Conservation (phyloP, 35 echinoderm and acorn worm genomes). For the Heliocidaris erythrogramma region DNA sequence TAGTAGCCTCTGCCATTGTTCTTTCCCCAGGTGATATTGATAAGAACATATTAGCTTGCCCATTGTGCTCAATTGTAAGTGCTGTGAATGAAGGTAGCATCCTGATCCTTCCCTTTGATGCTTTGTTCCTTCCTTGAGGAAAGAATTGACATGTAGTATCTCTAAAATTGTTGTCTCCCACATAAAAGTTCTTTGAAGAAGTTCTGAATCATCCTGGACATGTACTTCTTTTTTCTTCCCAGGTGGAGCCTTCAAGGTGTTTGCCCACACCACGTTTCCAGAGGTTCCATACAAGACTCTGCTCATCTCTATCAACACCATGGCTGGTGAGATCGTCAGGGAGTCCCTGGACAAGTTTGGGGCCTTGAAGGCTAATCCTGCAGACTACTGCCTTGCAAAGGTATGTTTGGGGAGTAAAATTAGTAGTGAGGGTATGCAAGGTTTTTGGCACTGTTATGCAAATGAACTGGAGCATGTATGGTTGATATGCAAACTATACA, state of each 20-base stretch:
- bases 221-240: not conserved
- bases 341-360: slow-evolving; percentile 91
- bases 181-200: too few species aligned
- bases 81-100: too few species aligned
- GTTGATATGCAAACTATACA: too few species aligned
- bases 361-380: slow-evolving; percentile 69
- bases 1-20: too few species aligned
- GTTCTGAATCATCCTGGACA: not conserved
- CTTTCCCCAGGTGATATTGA: too few species aligned
- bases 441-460: not conserved
- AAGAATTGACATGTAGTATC: too few species aligned
- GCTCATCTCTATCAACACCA: slow-evolving; percentile 67
- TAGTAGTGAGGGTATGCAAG: not conserved
- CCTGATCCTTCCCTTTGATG: too few species aligned
- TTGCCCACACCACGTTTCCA: slow-evolving; percentile 84
- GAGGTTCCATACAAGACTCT: slow-evolving; percentile 93
- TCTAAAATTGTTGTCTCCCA: too few species aligned
- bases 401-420: slow-evolving; percentile 46
- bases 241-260: slow-evolving; percentile 94
- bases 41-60: too few species aligned
- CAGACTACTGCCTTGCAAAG: slow-evolving; percentile 82
- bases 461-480: too few species aligned
- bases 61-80: too few species aligned
- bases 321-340: slow-evolving; percentile 68
- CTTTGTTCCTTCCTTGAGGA: too few species aligned